phyloP scores from a whole-genome alignment of 2,797 vertebrate genomes.

The Sebastes alutus region DNA sequence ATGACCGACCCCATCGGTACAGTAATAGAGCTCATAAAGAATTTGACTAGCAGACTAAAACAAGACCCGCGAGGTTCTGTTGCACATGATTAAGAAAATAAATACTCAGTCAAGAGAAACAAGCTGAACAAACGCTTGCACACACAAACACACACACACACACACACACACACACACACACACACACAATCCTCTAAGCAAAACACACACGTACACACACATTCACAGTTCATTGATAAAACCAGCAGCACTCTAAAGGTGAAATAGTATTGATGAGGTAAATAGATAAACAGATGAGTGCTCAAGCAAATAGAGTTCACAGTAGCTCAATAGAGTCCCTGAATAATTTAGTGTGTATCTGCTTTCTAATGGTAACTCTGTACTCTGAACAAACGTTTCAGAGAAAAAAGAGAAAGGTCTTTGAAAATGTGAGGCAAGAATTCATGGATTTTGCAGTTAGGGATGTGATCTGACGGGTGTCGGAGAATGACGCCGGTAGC shows the following conservation, averaged over 20 bases:
- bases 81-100: conserved; percentile 42
- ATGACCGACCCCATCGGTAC: conserved; percentile 22
- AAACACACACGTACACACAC: background rate
- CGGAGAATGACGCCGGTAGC: background rate
- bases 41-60: conserved; percentile 20
- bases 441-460: background rate
- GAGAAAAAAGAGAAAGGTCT: background rate
- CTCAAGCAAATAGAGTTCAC: conserved; percentile 24
- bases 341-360: conserved; percentile 24
- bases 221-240: conserved; percentile 18
- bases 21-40: conserved; percentile 43
- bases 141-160: background rate
- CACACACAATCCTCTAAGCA: background rate
- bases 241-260: conserved; percentile 9
- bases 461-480: background rate
- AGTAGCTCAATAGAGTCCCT: background rate
- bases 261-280: conserved; percentile 41
- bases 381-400: background rate
- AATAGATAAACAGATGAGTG: conserved; percentile 41
- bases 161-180: background rate
- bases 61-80: conserved; percentile 23
- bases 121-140: conserved; percentile 8
- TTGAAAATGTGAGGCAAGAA: background rate
- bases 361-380: background rate
- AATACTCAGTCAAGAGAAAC: conserved; percentile 20